Evolutionary conservation across 1,140 invertebrate genomes (phyloP).

Genomic region (Temnothorax longispinosus): DNA sequence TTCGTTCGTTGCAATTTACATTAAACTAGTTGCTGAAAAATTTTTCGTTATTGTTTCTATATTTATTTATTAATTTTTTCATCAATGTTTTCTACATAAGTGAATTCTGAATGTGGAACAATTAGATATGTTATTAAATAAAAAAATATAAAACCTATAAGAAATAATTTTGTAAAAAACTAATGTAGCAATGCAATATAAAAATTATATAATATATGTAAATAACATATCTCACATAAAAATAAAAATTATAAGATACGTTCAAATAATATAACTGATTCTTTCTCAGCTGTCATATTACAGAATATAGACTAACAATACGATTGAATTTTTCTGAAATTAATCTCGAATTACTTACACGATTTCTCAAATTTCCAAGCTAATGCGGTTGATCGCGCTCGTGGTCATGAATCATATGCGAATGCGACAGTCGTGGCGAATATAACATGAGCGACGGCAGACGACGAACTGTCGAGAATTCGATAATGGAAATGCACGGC

Average conservation of each 20-base stretch:
- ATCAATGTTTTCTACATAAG: not conserved
- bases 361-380: slow-evolving; percentile 54
- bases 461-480: slow-evolving; percentile 69
- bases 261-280: not conserved
- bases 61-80: not conserved
- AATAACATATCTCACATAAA: not conserved
- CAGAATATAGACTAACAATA: not conserved
- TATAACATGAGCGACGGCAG: slow-evolving; percentile 58
- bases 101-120: not conserved
- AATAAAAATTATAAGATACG: not conserved
- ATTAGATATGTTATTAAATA: not conserved
- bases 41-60: not conserved
- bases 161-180: not conserved
- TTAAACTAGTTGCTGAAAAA: not conserved
- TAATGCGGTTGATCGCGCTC: slow-evolving; percentile 61
- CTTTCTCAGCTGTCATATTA: not conserved
- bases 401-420: not conserved
- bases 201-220: not conserved
- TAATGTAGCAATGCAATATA: not conserved
- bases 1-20: not conserved
- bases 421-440: slow-evolving; percentile 44
- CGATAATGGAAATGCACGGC: slow-evolving; percentile 72
- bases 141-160: not conserved
- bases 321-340: not conserved
- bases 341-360: not conserved